Evolutionary conservation across 1,140 invertebrate genomes (phyloP).

Genomic region (Melitaea cinxia): DNA sequence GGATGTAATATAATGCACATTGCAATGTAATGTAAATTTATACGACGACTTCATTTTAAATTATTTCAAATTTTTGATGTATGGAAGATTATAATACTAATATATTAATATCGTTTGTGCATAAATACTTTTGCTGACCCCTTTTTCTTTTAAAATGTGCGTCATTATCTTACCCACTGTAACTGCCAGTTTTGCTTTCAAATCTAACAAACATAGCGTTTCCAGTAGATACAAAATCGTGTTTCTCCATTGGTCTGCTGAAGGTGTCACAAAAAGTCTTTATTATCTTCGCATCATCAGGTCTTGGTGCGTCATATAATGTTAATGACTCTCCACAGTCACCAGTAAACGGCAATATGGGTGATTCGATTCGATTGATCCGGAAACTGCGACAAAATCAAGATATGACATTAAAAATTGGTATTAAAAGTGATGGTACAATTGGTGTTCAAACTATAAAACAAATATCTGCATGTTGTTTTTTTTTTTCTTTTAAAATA

Average conservation of each 20-base stretch:
- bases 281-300: conserved; percentile 93
- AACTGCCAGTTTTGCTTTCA: conserved; percentile 95
- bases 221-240: conserved; percentile 93
- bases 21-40: too few relatives aligned
- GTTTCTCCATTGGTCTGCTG: conserved; percentile 94
- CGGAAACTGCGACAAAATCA: conserved; percentile 86
- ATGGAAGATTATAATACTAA: too few relatives aligned
- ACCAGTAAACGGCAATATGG: conserved; percentile 91
- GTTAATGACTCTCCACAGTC: conserved; percentile 95
- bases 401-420: neutral
- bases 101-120: too few relatives aligned
- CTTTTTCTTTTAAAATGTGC: too few relatives aligned
- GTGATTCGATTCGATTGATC: conserved; percentile 93
- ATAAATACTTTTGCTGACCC: too few relatives aligned
- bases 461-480: too few relatives aligned
- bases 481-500: too few relatives aligned
- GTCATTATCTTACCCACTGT: conserved; percentile 91
- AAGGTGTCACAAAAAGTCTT: conserved; percentile 97
- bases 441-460: too few relatives aligned
- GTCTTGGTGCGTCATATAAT: conserved; percentile 91
- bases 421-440: too few relatives aligned
- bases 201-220: conserved; percentile 93
- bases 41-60: too few relatives aligned
- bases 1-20: too few relatives aligned
- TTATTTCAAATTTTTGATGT: too few relatives aligned